A percentile compares a stretch with the other conserved stretches of the same genome.
These are phyloP conservation scores for Bombus cullumanus DNA, from an alignment of 1,140 invertebrate species.

Conservation along the genomic window DNA sequence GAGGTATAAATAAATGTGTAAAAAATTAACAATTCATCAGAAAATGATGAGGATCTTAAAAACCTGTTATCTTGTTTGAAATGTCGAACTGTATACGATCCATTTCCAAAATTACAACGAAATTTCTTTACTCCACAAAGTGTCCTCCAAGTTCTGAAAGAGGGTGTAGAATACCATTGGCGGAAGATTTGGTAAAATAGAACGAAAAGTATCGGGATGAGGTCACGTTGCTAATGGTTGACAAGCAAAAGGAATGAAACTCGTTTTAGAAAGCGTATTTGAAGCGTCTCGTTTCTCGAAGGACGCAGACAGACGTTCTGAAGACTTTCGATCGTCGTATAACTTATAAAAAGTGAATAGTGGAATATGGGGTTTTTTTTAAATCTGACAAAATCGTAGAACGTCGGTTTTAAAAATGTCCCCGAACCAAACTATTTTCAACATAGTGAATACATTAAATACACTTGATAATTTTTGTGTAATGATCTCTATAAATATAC, in stretches of 20 bases:
- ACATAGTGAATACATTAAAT: neutral
- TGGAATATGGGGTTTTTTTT: neutral
- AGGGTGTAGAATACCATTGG: neutral
- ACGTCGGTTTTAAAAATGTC: neutral
- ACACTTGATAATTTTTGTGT: neutral
- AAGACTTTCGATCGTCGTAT: neutral
- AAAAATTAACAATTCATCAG: too few relatives aligned
- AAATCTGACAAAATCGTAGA: neutral
- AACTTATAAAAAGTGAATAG: neutral
- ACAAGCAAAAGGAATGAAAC: conserved; percentile 6
- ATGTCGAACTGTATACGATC: too few relatives aligned
- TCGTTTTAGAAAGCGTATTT: conserved; percentile 29
- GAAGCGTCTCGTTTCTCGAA: neutral
- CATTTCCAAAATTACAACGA: neutral
- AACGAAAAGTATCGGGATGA: conserved; percentile 7
- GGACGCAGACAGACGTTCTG: neutral
- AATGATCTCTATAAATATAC: neutral
- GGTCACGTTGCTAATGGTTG: conserved; percentile 5
- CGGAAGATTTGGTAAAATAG: neutral
- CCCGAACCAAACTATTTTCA: neutral
- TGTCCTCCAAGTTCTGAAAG: neutral
- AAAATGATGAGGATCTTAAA: too few relatives aligned
- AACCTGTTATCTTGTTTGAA: too few relatives aligned
- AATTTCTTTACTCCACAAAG: neutral
- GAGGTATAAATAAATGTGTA: too few relatives aligned